These are phyloP conservation scores for Macrosoma leucophasiata DNA, from an alignment of 2,888 invertebrate genomes.

Conservation along the genomic window DNA sequence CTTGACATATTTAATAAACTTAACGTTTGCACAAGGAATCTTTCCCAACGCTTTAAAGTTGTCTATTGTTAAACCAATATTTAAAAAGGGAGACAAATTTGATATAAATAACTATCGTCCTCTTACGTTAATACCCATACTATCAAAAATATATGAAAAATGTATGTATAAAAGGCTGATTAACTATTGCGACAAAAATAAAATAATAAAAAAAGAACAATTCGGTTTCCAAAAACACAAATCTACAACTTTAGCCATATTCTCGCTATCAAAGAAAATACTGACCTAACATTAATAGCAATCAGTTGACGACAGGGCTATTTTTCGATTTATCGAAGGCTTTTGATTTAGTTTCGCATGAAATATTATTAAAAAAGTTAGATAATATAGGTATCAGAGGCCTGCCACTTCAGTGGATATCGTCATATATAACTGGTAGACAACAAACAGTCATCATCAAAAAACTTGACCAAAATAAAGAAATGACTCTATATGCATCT, in stretches of 20 bases:
- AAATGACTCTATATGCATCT: too few relatives aligned
- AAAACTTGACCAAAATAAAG: neutral
- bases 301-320: neutral
- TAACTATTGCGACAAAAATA: conserved; percentile 2
- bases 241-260: conserved; percentile 8
- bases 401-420: neutral
- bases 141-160: conserved; percentile 5
- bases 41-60: too few relatives aligned
- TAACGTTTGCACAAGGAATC: too few relatives aligned
- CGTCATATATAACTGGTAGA: conserved; percentile 2
- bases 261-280: conserved; percentile 1
- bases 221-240: conserved; percentile 10
- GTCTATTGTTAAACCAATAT: too few relatives aligned
- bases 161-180: conserved; percentile 2
- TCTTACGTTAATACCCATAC: too few relatives aligned
- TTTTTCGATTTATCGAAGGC: conserved; percentile 17
- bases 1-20: too few relatives aligned
- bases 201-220: conserved; percentile 6
- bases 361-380: conserved; percentile 7
- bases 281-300: conserved; percentile 3
- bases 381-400: conserved; percentile 9
- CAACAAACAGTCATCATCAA: neutral
- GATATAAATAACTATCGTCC: too few relatives aligned
- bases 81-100: too few relatives aligned
- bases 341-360: conserved; percentile 11